These are phyloP conservation scores for Heterocephalus glaber DNA, from an alignment of 2,113 vertebrate genomes.

Conservation along the genomic window DNA sequence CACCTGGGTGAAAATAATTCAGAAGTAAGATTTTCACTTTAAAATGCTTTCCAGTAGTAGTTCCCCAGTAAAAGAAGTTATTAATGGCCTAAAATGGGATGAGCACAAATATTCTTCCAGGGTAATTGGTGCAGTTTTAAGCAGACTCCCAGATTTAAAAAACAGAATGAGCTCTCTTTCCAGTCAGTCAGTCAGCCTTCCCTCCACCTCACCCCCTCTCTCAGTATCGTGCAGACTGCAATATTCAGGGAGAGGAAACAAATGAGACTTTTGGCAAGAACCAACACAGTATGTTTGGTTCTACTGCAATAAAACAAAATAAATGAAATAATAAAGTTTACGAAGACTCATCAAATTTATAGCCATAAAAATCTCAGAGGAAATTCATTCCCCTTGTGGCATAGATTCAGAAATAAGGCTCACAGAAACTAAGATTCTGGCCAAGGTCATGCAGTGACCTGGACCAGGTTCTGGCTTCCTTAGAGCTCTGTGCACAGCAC, in stretches of 20 bases:
- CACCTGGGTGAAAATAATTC: neutral
- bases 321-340: slow-evolving; percentile 40
- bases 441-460: neutral
- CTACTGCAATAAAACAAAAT: slow-evolving; percentile 30
- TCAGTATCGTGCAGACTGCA: neutral
- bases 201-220: neutral
- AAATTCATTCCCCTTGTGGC: neutral
- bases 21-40: slow-evolving; percentile 6
- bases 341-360: slow-evolving; percentile 2
- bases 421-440: neutral
- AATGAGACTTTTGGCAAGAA: slow-evolving; percentile 40
- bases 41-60: neutral
- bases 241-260: neutral
- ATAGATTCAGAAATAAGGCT: slow-evolving; percentile 10
- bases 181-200: neutral
- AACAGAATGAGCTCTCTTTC: neutral
- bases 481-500: neutral
- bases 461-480: neutral
- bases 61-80: slow-evolving; percentile 56
- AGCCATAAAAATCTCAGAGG: slow-evolving; percentile 24
- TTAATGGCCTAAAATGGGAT: neutral
- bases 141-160: slow-evolving; percentile 61
- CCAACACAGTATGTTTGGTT: neutral
- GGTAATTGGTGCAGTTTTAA: slow-evolving; percentile 25
- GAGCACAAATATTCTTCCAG: slow-evolving; percentile 31